A percentile compares a stretch with the other conserved stretches of the same genome.
Evolutionary conservation across 2,797 vertebrate genomes (phyloP).

Genomic region (Fistularia commersonii): DNA sequence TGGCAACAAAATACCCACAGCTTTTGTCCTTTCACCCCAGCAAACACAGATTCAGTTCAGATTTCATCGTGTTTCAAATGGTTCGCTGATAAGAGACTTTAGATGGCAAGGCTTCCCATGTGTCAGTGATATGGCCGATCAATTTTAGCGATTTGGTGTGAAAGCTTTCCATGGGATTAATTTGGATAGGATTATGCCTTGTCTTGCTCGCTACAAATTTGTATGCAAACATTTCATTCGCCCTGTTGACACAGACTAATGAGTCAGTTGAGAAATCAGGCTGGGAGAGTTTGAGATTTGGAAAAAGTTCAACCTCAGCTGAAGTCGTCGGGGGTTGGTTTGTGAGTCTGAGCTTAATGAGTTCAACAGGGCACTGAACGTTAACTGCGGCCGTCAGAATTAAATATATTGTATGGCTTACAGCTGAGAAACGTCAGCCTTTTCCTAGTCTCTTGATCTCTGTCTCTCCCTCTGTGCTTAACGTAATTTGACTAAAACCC

Average conservation of each 20-base stretch:
- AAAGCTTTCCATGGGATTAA: constrained; percentile 49
- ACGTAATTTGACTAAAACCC: constrained; percentile 81
- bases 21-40: no score
- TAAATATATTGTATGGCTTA: constrained; percentile 80
- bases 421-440: constrained; percentile 77
- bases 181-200: constrained; percentile 48
- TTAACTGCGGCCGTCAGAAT: constrained; percentile 63
- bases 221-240: constrained; percentile 21
- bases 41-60: no score
- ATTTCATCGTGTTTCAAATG: no score
- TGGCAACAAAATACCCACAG: no score
- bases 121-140: constrained; percentile 39
- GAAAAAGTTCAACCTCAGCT: not conserved
- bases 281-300: not conserved
- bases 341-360: constrained; percentile 2
- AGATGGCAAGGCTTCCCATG: no score
- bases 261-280: not conserved
- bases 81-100: no score
- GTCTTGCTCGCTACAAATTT: constrained; percentile 29
- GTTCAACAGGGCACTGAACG: constrained; percentile 9
- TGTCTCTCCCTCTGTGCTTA: constrained; percentile 79
- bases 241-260: not conserved
- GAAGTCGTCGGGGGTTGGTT: not conserved
- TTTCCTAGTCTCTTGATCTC: constrained; percentile 75
- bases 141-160: constrained; percentile 43